phyloP scores from a whole-genome alignment of 1,140 invertebrate genomes.

The Nilaparvata lugens region DNA sequence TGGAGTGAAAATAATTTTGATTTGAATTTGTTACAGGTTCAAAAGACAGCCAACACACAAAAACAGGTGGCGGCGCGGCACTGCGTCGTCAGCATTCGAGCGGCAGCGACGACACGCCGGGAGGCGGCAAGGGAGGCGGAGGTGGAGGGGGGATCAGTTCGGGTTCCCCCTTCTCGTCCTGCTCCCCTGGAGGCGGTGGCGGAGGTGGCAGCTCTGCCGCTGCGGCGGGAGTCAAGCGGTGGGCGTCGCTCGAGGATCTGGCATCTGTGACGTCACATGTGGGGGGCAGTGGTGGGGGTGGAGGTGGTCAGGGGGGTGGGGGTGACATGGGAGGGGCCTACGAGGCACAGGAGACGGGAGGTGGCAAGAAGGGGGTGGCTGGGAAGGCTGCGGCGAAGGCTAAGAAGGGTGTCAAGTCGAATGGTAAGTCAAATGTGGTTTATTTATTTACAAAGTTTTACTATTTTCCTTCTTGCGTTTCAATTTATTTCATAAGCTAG shows the following conservation, averaged over 20 bases:
- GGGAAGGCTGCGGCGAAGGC: not conserved
- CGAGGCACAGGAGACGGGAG: not conserved
- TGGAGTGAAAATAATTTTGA: too few relatives aligned
- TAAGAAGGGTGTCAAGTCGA: not conserved
- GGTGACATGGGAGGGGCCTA: not conserved
- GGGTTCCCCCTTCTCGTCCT: too few relatives aligned
- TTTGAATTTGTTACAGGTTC: too few relatives aligned
- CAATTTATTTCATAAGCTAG: too few relatives aligned
- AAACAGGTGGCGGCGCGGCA: not conserved
- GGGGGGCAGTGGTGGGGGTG: not conserved
- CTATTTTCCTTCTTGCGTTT: too few relatives aligned
- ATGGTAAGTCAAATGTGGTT: too few relatives aligned
- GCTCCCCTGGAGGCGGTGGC: not conserved
- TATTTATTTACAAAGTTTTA: too few relatives aligned
- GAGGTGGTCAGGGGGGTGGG: not conserved
- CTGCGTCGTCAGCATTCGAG: conserved; percentile 43
- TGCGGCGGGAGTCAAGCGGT: not conserved
- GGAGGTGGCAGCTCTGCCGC: not conserved
- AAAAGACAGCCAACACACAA: too few relatives aligned
- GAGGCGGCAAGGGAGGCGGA: conserved; percentile 3
- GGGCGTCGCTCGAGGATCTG: conserved; percentile 7
- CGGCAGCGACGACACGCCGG: conserved; percentile 38
- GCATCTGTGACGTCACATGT: not conserved
- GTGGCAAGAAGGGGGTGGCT: not conserved
- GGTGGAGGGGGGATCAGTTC: conserved; percentile 7